A percentile compares a stretch with the other conserved stretches of the same genome.
Conservation (phyloP, 2,113 vertebrate genomes). For the Chlamydotis undulata region DNA sequence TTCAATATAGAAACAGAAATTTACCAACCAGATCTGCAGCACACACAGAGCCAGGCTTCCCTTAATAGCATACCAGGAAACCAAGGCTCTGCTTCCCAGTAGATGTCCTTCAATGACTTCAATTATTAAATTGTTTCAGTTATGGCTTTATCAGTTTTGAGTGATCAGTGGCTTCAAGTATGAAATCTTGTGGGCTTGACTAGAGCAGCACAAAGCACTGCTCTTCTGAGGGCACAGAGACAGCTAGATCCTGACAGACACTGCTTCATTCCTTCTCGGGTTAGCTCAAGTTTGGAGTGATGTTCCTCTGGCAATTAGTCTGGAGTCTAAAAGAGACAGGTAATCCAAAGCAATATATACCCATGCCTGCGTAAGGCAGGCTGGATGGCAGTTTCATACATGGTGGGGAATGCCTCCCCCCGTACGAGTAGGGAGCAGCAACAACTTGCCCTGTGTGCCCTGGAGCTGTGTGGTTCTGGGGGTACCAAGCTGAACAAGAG, state of each 20-base stretch:
- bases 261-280: not conserved
- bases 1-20: not conserved
- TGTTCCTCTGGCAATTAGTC: not conserved
- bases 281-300: not conserved
- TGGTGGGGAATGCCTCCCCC: not conserved
- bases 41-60: not conserved
- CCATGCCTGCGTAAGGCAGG: rapidly evolving
- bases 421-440: not conserved
- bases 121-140: not conserved
- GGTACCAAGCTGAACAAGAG: not conserved
- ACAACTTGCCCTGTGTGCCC: not conserved
- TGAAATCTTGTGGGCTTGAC: not conserved
- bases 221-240: not conserved
- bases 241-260: not conserved
- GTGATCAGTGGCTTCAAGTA: not conserved
- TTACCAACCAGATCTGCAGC: not conserved
- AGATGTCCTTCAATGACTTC: not conserved
- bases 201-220: not conserved
- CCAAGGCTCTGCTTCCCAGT: not conserved
- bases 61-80: not conserved
- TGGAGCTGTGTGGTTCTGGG: not conserved
- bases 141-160: not conserved
- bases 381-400: rapidly evolving
- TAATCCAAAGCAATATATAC: not conserved
- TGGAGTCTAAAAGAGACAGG: not conserved